phyloP scores from a whole-genome alignment of 2,888 invertebrate species.

The Lepidochitona cinerea region DNA sequence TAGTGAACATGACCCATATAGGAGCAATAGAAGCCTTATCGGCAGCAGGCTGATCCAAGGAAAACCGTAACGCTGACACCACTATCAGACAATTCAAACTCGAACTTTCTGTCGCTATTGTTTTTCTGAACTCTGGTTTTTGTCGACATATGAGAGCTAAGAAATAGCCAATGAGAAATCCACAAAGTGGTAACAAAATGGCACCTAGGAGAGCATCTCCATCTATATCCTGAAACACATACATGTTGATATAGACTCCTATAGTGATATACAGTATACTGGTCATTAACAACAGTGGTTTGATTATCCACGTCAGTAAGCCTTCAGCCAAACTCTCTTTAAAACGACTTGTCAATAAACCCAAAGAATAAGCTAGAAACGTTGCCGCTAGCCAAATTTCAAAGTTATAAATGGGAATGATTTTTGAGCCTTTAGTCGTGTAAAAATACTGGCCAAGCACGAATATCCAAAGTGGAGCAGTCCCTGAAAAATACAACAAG shows the following conservation, averaged over 20 bases:
- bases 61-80: slow-evolving; percentile 61
- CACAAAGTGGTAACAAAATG: slow-evolving; percentile 52
- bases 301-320: slow-evolving; percentile 66
- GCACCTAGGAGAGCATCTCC: slow-evolving; percentile 53
- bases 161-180: slow-evolving; percentile 52
- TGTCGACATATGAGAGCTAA: slow-evolving; percentile 56
- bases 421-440: slow-evolving; percentile 40
- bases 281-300: slow-evolving; percentile 66
- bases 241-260: slow-evolving; percentile 70
- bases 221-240: slow-evolving; percentile 62
- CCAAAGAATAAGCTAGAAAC: slow-evolving; percentile 61
- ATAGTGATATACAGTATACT: slow-evolving; percentile 68
- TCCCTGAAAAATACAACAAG: slow-evolving; percentile 45
- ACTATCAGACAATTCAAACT: slow-evolving; percentile 65
- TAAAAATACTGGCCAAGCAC: slow-evolving; percentile 61
- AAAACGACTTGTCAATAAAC: slow-evolving; percentile 57
- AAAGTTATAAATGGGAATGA: slow-evolving; percentile 58
- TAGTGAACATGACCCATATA: slow-evolving; percentile 67
- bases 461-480: slow-evolving; percentile 63
- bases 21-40: slow-evolving; percentile 64
- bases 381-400: slow-evolving; percentile 64
- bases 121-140: slow-evolving; percentile 51
- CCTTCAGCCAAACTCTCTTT: slow-evolving; percentile 60
- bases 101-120: slow-evolving; percentile 64
- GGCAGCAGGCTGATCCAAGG: slow-evolving; percentile 61